These are phyloP conservation scores for Nothura maculosa DNA, from an alignment of 2,797 vertebrate species.

Conservation along the genomic window DNA sequence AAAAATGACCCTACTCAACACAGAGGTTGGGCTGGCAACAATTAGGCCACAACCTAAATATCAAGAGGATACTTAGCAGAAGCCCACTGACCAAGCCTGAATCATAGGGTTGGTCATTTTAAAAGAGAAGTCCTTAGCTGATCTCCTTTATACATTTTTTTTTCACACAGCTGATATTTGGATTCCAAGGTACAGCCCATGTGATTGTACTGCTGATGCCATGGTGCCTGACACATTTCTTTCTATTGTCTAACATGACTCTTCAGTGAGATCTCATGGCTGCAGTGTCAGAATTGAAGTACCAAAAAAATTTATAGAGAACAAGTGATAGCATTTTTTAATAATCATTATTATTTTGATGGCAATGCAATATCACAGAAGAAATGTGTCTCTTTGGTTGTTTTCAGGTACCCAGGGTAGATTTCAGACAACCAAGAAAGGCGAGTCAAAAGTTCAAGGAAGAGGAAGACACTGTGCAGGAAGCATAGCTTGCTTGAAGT, in stretches of 20 bases:
- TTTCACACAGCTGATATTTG: neutral
- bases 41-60: neutral
- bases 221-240: neutral
- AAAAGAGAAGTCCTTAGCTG: neutral
- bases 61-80: neutral
- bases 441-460: neutral
- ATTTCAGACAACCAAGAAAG: neutral
- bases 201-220: neutral
- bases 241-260: neutral
- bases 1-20: neutral
- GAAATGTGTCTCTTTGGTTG: neutral
- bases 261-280: neutral
- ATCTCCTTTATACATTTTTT: neutral
- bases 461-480: neutral
- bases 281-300: neutral
- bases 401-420: neutral
- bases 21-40: neutral
- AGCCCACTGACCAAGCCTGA: neutral
- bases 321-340: neutral
- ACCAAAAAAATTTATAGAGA: neutral
- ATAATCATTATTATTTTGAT: neutral
- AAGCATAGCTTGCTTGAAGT: neutral
- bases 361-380: neutral
- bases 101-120: neutral
- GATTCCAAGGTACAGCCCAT: neutral